These are phyloP conservation scores for Acanthiza pusilla DNA, from an alignment of 2,797 vertebrate genomes.

Conservation along the genomic window DNA sequence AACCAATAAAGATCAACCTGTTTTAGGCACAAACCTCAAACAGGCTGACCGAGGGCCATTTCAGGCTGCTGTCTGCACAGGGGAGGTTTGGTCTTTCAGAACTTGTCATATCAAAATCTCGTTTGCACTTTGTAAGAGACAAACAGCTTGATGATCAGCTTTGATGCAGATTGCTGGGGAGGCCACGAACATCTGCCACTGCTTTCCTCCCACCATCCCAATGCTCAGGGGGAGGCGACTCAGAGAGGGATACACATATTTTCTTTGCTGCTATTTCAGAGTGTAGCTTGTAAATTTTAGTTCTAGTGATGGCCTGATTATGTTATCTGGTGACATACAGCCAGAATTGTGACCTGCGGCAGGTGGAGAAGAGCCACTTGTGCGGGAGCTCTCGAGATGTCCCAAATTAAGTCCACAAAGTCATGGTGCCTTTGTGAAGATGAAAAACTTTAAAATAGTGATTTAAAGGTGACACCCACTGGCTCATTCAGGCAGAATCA, in stretches of 20 bases:
- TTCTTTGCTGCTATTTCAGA: not conserved
- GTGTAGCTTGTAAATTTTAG: not conserved
- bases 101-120: not conserved
- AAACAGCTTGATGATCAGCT: not conserved
- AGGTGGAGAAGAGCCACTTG: not conserved
- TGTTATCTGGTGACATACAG: not conserved
- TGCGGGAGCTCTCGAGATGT: not conserved
- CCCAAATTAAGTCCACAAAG: not conserved
- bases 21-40: not conserved
- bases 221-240: not conserved
- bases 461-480: not conserved
- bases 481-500: not conserved
- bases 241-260: not conserved
- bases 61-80: not conserved
- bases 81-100: not conserved
- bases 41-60: not conserved
- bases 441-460: not conserved
- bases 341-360: not conserved
- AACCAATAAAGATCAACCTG: not conserved
- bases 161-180: not conserved
- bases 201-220: not conserved
- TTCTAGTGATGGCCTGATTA: not conserved
- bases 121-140: not conserved
- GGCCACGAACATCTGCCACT: not conserved
- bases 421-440: not conserved